Evolutionary conservation across 2,113 vertebrate species (phyloP), one percentile per base, ranked within the genome.

Genomic region (Marmota monax): DNA sequence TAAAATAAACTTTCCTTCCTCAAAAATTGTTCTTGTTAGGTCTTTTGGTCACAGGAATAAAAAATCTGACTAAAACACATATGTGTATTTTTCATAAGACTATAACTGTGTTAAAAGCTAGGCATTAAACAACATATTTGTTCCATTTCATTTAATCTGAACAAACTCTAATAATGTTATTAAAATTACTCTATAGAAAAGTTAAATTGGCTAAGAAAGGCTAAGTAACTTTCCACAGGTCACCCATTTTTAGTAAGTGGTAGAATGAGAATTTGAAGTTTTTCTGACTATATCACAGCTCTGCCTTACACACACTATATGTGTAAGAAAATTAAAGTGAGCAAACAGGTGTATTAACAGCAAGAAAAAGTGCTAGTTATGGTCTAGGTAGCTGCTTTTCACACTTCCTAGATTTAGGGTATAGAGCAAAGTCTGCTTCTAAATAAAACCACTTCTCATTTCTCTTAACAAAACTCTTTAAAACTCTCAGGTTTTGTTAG

Each of bases 321-420:
- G n/a, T 78, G 73, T 45, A 58, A 95, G 34, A n/a, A 90, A 94
- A 70, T 23, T n/a, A 22, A 90, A 88, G 22, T 79, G 48, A 92
- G 37, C 42, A 69, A 83, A 39, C n/a, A 82, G 25, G 12, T 27
- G 17, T 42, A 6, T 56, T 78, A 34, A 5, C 56, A 80, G 61
- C 18, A 70, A 69, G 29, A 92, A 76, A 82, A 89, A 9, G 67
- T 82, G 45, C 34, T 34, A 79, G 72, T 39, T 78, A 27, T 78
- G 67, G 37, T 7, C 5, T 10, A 63, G 4, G 18, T 27, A 53
- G 29, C 92, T 92, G 12, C 37, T 90, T 79, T 69, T 91, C 53
- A 76, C n/a, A 74, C 53, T 34, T 80, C 58, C n/a, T 39, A 80
- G n/a, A 91, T 80, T 73, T 95, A 23, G 85, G 7, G 1, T 63